Percentiles rank a stretch among this genome's conserved stretches.
Evolutionary conservation across 2,888 invertebrate species (phyloP).

Genomic region (Selenia dentaria): DNA sequence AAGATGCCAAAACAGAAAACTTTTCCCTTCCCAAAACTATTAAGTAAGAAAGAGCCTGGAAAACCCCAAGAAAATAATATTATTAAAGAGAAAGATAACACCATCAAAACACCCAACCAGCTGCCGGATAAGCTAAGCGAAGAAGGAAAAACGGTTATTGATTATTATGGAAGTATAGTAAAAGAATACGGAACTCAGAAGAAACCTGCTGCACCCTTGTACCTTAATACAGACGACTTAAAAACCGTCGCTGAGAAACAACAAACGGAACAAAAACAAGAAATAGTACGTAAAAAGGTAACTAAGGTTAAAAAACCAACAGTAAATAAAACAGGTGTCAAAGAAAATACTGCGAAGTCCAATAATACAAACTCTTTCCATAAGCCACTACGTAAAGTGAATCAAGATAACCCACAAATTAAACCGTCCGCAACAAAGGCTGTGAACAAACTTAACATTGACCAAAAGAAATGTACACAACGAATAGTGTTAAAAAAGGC

Average conservation of each 20-base stretch:
- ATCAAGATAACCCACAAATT: constrained; percentile 26
- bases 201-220: constrained; percentile 77
- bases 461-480: constrained; percentile 51
- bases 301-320: constrained; percentile 44
- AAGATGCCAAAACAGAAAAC: constrained; percentile 69
- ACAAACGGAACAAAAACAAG: constrained; percentile 53
- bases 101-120: constrained; percentile 47
- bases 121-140: constrained; percentile 78
- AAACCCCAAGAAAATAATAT: constrained; percentile 43
- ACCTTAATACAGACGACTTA: constrained; percentile 86
- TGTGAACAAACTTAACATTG: constrained; percentile 39
- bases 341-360: constrained; percentile 35
- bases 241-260: constrained; percentile 84
- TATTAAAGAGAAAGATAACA: constrained; percentile 37
- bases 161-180: constrained; percentile 92
- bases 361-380: constrained; percentile 42
- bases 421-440: constrained; percentile 20
- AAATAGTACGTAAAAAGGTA: constrained; percentile 43
- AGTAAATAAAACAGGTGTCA: constrained; percentile 43
- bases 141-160: constrained; percentile 88
- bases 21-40: constrained; percentile 65
- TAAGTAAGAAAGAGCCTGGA: constrained; percentile 64
- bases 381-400: constrained; percentile 38
- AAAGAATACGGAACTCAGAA: constrained; percentile 86
- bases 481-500: constrained; percentile 67